phyloP scores from a whole-genome alignment of 64 coral and sea anemone species.

The Porites lutea region DNA sequence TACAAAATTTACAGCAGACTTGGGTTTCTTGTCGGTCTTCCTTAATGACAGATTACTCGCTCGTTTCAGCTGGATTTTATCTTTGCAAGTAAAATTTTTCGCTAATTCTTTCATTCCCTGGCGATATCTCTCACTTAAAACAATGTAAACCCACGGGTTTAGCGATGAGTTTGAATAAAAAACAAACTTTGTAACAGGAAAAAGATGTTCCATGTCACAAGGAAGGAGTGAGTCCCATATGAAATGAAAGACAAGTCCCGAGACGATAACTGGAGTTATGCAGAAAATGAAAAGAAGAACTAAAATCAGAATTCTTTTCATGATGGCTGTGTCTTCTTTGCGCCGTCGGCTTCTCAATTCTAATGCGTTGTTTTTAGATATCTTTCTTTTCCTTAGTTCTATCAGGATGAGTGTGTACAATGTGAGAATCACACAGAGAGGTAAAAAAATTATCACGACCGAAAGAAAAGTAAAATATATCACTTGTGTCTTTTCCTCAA shows the following conservation, averaged over 20 bases:
- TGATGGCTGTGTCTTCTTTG: conserved; percentile 44
- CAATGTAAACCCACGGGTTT: too few species aligned
- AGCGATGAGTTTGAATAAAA: too few species aligned
- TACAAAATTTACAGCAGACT: too few species aligned
- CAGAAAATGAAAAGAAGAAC: conserved; percentile 19
- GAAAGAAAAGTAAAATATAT: not conserved
- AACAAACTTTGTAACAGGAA: too few species aligned
- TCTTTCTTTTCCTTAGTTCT: not conserved
- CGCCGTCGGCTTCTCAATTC: conserved; percentile 6
- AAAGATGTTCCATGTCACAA: too few species aligned
- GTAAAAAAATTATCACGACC: not conserved
- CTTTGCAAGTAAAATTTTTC: not conserved
- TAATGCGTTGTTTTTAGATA: not conserved
- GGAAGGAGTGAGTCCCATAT: too few species aligned
- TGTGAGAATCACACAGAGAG: not conserved
- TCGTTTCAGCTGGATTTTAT: not conserved
- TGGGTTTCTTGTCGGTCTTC: too few species aligned
- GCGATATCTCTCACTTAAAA: too few species aligned
- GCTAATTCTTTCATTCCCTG: not conserved
- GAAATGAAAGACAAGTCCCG: too few species aligned
- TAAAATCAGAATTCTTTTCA: conserved; percentile 19
- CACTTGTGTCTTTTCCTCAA: conserved; percentile 3
- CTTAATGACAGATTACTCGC: too few species aligned
- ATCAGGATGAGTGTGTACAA: not conserved
- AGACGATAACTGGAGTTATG: conserved; percentile 5